Evolutionary conservation across 2,113 vertebrate species (phyloP).

Genomic region (Malurus elegans): DNA sequence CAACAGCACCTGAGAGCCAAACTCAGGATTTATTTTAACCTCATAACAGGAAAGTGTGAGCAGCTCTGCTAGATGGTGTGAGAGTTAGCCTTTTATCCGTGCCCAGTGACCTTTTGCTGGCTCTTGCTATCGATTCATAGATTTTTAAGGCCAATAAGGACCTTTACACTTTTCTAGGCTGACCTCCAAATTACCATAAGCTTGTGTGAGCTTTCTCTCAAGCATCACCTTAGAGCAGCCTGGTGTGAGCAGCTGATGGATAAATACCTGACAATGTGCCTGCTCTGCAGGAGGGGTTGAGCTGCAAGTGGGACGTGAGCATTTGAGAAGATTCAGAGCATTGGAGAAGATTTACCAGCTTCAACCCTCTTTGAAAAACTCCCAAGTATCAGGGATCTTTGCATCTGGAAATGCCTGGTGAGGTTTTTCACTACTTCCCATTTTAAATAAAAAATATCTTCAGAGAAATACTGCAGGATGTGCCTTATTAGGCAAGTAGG

Average conservation of each 20-base stretch:
- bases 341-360: not conserved
- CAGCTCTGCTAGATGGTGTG: not conserved
- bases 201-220: not conserved
- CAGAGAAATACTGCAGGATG: not conserved
- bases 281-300: not conserved
- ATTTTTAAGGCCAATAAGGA: conserved; percentile 5
- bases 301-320: not conserved
- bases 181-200: not conserved
- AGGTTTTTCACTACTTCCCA: not conserved
- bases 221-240: not conserved
- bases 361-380: not conserved
- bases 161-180: not conserved
- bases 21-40: not conserved
- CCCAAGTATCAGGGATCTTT: not conserved
- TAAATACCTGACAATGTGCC: not conserved
- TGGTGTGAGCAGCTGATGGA: not conserved
- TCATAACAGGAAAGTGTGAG: not conserved
- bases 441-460: not conserved
- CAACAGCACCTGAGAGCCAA: not conserved
- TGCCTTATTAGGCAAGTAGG: not conserved
- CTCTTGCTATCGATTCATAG: not conserved
- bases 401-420: not conserved
- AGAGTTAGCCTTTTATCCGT: not conserved
- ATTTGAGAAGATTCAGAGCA: not conserved
- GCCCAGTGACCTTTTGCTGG: not conserved